phyloP scores from a whole-genome alignment of 1,140 invertebrate species.

The Drosophila sucinea region DNA sequence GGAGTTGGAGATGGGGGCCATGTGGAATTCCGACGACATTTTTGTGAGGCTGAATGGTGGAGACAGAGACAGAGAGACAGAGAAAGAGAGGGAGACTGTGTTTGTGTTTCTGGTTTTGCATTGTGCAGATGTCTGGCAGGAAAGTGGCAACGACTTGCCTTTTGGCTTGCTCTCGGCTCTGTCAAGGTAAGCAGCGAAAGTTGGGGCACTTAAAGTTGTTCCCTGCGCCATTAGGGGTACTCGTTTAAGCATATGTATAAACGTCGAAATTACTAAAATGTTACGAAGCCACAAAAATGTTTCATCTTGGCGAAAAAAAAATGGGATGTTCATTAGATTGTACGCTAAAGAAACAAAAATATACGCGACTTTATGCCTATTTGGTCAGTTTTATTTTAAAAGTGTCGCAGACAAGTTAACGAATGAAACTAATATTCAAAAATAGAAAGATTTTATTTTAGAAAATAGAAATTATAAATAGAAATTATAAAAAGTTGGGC shows the following conservation, averaged over 20 bases:
- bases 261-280: neutral
- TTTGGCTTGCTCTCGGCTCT: neutral
- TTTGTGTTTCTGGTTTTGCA: slow-evolving; percentile 32
- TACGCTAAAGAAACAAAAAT: no score
- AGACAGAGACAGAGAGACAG: neutral
- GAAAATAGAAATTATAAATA: no score
- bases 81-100: neutral
- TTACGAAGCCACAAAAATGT: neutral
- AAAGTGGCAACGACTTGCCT: neutral
- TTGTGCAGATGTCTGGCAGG: slow-evolving; percentile 24
- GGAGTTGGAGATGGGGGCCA: slow-evolving; percentile 14
- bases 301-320: neutral
- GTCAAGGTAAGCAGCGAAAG: slow-evolving; percentile 21
- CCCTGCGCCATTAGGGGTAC: neutral
- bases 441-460: no score
- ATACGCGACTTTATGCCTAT: no score
- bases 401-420: no score
- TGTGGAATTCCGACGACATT: slow-evolving; percentile 25
- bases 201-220: neutral
- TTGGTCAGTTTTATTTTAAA: no score
- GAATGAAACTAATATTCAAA: no score
- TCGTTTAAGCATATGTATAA: neutral
- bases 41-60: slow-evolving; percentile 17
- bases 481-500: no score
- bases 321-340: no score